Conservation (phyloP, 1,140 invertebrate genomes). For the Pseudomyrmex gracilis region DNA sequence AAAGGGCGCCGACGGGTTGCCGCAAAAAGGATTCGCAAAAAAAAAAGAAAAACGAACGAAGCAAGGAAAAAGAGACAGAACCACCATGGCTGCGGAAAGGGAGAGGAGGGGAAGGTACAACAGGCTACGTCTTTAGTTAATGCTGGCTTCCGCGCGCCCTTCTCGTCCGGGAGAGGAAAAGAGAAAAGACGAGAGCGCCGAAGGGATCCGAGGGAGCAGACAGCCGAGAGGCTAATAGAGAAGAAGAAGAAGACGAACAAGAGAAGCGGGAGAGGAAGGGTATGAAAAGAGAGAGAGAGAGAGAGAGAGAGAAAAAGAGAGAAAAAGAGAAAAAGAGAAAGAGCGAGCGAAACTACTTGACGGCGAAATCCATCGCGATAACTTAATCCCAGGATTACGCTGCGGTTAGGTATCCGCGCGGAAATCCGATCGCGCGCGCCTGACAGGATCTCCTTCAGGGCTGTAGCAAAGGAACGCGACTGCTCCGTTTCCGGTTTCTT, state of each 20-base stretch:
- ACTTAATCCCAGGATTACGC: conserved; percentile 82
- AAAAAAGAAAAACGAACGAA: conserved; percentile 24
- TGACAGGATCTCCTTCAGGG: conserved; percentile 15
- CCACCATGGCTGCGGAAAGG: conserved; percentile 65
- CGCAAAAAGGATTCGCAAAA: conserved; percentile 84
- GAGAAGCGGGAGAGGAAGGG: conserved; percentile 8
- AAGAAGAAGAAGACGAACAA: conserved; percentile 65
- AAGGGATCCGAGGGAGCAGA: conserved; percentile 47
- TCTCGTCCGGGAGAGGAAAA: conserved; percentile 49
- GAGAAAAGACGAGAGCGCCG: conserved; percentile 30
- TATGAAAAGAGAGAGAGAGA: neutral
- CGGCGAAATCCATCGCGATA: conserved; percentile 82
- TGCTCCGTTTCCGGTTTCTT: conserved; percentile 63
- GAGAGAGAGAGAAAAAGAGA: neutral
- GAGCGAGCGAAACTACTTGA: conserved; percentile 77
- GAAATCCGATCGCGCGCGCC: conserved; percentile 76
- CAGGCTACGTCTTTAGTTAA: conserved; percentile 71
- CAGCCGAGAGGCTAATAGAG: conserved; percentile 74
- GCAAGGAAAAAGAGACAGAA: conserved; percentile 24
- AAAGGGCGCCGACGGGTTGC: conserved; percentile 82
- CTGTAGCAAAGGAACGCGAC: conserved; percentile 37
- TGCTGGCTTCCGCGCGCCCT: conserved; percentile 65
- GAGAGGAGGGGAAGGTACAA: conserved; percentile 40
- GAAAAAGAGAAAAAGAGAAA: neutral
- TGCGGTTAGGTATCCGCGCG: conserved; percentile 67